Conservation (phyloP, 2,888 invertebrate species). For the Vesta saturnalis region DNA sequence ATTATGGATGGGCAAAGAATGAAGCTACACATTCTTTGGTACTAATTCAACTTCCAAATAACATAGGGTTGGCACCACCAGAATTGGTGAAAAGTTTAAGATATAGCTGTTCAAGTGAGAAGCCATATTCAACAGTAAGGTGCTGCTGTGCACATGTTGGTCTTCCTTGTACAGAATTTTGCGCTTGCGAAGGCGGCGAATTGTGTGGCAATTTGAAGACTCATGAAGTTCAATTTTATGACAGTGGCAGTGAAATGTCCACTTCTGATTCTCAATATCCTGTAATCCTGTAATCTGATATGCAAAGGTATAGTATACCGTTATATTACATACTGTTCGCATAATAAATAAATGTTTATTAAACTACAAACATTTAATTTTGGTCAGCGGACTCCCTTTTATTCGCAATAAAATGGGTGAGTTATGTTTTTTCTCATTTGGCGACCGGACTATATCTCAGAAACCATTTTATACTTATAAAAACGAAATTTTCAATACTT, state of each 20-base stretch:
- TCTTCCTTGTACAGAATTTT: conserved; percentile 5
- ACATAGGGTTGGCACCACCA: neutral
- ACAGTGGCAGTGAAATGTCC: neutral
- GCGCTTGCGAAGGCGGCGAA: neutral
- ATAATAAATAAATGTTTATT: neutral
- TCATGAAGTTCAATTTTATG: neutral
- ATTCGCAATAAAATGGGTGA: conserved; percentile 5
- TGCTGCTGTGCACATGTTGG: neutral
- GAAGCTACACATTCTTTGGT: neutral
- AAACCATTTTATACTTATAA: too few relatives aligned
- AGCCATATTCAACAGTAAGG: conserved; percentile 8
- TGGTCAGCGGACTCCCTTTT: too few relatives aligned
- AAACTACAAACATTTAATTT: neutral
- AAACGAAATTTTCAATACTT: too few relatives aligned
- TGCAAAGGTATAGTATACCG: neutral
- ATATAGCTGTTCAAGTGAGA: conserved; percentile 10
- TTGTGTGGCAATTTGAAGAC: conserved; percentile 7
- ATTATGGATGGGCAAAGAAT: conserved; percentile 2
- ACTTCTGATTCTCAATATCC: neutral
- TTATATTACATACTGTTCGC: neutral
- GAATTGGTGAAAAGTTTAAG: neutral
- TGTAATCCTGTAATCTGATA: neutral
- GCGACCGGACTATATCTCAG: too few relatives aligned
- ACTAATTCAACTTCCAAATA: neutral
- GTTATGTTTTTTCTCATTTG: conserved; percentile 14